Percentiles rank a stretch among this genome's conserved stretches.
Conservation (phyloP, 2,113 vertebrate species). For the Poicephalus gulielmi region DNA sequence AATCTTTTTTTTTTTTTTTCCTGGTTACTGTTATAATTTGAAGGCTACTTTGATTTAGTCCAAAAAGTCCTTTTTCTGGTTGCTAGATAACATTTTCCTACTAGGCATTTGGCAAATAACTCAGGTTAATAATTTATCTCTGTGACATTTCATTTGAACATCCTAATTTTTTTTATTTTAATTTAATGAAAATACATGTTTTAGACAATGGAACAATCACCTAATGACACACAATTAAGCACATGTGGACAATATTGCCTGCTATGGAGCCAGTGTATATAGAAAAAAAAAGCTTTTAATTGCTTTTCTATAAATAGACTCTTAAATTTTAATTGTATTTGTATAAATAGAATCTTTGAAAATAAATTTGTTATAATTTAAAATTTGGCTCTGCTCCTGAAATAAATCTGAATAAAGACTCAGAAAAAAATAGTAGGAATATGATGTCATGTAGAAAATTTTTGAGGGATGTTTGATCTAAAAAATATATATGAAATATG, state of each 20-base stretch:
- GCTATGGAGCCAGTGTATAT: accelerated
- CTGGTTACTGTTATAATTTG: neutral
- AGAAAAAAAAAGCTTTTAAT: neutral
- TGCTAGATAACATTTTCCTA: neutral
- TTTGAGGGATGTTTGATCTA: accelerated
- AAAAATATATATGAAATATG: neutral
- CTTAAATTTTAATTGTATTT: neutral
- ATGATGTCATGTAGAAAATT: neutral
- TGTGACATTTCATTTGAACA: neutral
- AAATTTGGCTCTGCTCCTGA: neutral
- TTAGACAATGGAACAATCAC: neutral
- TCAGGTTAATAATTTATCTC: neutral
- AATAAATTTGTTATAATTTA: neutral
- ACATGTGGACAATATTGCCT: neutral
- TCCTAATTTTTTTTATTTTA: neutral
- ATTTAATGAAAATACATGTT: neutral
- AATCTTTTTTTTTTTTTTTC: no score
- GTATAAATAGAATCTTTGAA: neutral
- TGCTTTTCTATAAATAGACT: neutral
- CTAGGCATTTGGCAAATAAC: neutral
- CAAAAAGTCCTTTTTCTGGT: neutral
- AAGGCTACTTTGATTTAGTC: neutral
- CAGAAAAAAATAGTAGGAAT: neutral
- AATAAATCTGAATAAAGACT: neutral
- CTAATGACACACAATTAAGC: neutral